A percentile compares a stretch with the other conserved stretches of the same genome.
phyloP scores from a whole-genome alignment of 2,113 vertebrate genomes.

The Pluvianellus socialis region DNA sequence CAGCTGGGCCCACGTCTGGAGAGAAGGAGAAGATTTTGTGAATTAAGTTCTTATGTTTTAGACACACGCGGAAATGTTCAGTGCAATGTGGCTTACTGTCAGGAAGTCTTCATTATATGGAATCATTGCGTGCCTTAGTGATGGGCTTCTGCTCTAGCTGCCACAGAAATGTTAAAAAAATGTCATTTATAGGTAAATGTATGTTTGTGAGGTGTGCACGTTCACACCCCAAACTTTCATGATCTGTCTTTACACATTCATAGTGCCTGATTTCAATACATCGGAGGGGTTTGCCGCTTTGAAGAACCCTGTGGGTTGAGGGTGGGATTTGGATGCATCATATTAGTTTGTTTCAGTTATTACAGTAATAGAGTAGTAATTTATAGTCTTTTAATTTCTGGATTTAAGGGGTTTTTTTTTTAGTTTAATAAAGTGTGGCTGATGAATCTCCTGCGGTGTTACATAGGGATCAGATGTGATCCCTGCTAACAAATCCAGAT shows the following conservation, averaged over 20 bases:
- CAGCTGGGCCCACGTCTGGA: conserved; percentile 5
- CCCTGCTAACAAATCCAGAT: conserved; percentile 55
- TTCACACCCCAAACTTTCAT: background rate
- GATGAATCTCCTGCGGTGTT: conserved; percentile 49
- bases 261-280: background rate
- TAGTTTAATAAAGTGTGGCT: conserved; percentile 51
- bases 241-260: background rate
- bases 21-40: background rate
- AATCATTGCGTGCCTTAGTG: background rate
- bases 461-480: conserved; percentile 60
- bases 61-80: background rate
- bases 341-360: conserved; percentile 34
- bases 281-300: background rate
- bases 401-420: background rate
- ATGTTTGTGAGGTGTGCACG: background rate
- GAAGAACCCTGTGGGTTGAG: background rate
- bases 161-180: background rate
- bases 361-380: conserved; percentile 19
- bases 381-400: conserved; percentile 40
- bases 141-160: background rate
- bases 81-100: background rate
- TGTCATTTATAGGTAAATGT: background rate
- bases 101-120: background rate
- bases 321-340: background rate
- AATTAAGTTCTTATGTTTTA: background rate